phyloP scores from a whole-genome alignment of 2,113 vertebrate species.

The Lasiurus borealis region DNA sequence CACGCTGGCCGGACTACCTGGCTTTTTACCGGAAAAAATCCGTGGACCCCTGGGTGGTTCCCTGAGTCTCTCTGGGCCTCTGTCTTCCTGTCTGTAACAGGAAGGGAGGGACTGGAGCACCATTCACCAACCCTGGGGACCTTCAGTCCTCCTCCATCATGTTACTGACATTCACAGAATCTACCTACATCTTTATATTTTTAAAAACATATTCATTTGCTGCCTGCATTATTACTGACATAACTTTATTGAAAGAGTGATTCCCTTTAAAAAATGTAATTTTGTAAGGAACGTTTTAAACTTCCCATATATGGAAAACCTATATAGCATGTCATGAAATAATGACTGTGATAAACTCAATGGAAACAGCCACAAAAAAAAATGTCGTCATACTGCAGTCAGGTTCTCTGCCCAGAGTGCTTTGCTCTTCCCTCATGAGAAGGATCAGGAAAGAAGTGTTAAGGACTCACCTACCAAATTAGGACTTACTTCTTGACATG shows the following conservation, averaged over 20 bases:
- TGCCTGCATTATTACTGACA: background rate
- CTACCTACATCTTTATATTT: accelerated
- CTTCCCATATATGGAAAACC: background rate
- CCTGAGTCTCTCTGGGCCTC: background rate
- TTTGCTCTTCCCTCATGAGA: background rate
- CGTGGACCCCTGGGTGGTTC: background rate
- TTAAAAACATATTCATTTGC: background rate
- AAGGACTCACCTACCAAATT: background rate
- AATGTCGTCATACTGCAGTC: accelerated
- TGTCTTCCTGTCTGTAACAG: accelerated
- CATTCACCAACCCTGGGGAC: background rate
- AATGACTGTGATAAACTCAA: no score
- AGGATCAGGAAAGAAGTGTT: background rate
- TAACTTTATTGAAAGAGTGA: background rate
- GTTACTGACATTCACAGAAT: background rate
- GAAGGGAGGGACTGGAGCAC: background rate
- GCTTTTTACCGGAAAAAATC: background rate
- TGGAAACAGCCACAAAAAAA: background rate
- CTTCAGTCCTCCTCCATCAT: accelerated
- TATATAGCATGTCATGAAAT: background rate
- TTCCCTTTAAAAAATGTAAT: background rate
- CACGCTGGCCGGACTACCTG: background rate
- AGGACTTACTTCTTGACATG: background rate
- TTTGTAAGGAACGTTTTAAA: background rate
- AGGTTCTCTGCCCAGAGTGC: background rate